A percentile compares a stretch with the other conserved stretches of the same genome.
phyloP scores from a whole-genome alignment of 2,888 invertebrate genomes.

The Tipula unca region DNA sequence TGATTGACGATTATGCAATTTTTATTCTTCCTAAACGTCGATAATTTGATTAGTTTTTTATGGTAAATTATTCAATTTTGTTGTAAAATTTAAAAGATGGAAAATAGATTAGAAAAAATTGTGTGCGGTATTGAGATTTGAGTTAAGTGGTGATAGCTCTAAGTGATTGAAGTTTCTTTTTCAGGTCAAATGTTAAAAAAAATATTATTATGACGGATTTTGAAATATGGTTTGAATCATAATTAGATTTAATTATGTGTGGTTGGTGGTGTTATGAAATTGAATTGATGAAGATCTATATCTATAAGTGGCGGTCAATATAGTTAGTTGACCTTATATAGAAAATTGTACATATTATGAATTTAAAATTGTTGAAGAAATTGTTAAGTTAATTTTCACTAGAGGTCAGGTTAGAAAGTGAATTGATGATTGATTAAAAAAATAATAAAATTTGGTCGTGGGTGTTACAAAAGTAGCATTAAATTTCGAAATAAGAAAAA shows the following conservation, averaged over 20 bases:
- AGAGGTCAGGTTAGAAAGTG: not conserved
- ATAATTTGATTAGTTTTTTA: not conserved
- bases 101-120: not conserved
- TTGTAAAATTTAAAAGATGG: not conserved
- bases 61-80: constrained; percentile 3
- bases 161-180: not conserved
- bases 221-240: not conserved
- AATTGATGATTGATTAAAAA: not conserved
- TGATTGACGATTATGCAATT: not conserved
- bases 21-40: not conserved
- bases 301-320: not conserved
- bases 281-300: not conserved
- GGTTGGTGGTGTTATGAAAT: not conserved
- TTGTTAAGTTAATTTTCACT: not conserved
- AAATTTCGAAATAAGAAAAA: too few species aligned
- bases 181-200: not conserved
- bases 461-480: too few species aligned
- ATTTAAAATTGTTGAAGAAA: not conserved
- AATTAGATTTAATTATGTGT: not conserved
- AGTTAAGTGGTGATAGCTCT: not conserved
- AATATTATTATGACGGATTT: not conserved
- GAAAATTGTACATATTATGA: not conserved
- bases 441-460: too few species aligned
- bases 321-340: not conserved
- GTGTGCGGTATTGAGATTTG: not conserved